Base-by-base conservation (phyloP, 2,888 invertebrate genomes). In the Caenorhabditis doughertyi region DNA sequence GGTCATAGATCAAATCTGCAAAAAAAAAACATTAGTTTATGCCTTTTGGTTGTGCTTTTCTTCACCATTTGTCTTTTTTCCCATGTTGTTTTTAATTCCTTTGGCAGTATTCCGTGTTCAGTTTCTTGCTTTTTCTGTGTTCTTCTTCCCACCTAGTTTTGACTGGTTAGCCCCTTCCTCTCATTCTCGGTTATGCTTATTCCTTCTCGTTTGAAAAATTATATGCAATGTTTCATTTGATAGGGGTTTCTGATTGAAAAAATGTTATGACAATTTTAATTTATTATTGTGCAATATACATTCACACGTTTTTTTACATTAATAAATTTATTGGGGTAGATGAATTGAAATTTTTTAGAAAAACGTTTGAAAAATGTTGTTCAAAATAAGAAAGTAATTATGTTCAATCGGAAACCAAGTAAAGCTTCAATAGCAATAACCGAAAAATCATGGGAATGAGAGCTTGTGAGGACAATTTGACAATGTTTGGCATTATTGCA, bases 241-340 rank as follows among this genome's bases (percentile, higher is more conserved):
- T 42, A 29, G 53, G 73, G 51, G 62, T 39, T 60, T 35, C 35
- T 2, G 1, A 29, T 18, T 39, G 0, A 21, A 60, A 58, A 35
- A 39, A 44, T 64, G 8, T 55, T 55, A 35, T 21, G 25, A 49
- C 42, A 11, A 60, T 35, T 25, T 29, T 73, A 39, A 73, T 64
- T 73, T 73, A 73, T 73, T 73, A n/a, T 39, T 64, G 73, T 73
- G 64, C 73, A 73, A 73, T 64, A 18, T 42, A 21, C 51, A 44
- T 39, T 55, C 51, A 55, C 55, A 58, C 29, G n/a, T n/a, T n/a
- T n/a, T 29, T 73, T 73, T 35, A n/a, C 49, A 21, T 42, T 42
- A 53, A 73, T 73, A 64, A 73, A 73, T 44, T 27, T 51, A 53
- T 73, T 53, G 62, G 62, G 62, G 58, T 25, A 53, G 44, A 47